Conservation (phyloP, 2,888 invertebrate genomes). For the Dasysyrphus albostriatus region DNA sequence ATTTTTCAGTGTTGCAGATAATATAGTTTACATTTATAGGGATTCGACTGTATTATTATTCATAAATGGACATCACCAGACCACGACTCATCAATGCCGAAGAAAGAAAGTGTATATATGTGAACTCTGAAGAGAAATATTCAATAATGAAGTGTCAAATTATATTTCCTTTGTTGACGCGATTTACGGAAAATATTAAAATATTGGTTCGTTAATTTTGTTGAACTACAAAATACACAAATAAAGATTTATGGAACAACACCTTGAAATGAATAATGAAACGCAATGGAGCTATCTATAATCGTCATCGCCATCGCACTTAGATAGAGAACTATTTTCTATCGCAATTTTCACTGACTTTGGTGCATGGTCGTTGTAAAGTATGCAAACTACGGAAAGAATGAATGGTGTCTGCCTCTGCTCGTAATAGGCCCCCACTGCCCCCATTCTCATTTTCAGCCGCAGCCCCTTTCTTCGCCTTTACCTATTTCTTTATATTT, state of each 20-base stretch:
- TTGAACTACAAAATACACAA: slow-evolving; percentile 46
- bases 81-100: not conserved
- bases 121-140: slow-evolving; percentile 10
- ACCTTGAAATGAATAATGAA: slow-evolving; percentile 49
- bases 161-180: slow-evolving; percentile 14
- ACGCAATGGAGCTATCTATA: slow-evolving; percentile 33
- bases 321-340: slow-evolving; percentile 49
- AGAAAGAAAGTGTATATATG: slow-evolving; percentile 10
- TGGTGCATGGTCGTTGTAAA: slow-evolving; percentile 67
- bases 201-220: slow-evolving; percentile 4
- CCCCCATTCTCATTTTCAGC: not conserved
- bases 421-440: slow-evolving; percentile 26
- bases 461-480: slow-evolving; percentile 37
- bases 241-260: slow-evolving; percentile 57
- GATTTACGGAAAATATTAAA: slow-evolving; percentile 12
- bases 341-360: slow-evolving; percentile 68
- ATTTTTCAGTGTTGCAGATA: too few relatives aligned
- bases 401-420: slow-evolving; percentile 56
- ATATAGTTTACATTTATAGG: not conserved
- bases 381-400: slow-evolving; percentile 68
- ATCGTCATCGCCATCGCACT: slow-evolving; percentile 22
- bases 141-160: not conserved
- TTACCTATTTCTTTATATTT: slow-evolving; percentile 33
- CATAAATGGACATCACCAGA: slow-evolving; percentile 2
- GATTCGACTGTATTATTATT: slow-evolving; percentile 16